These are phyloP conservation scores for Saccostrea cuccullata DNA, from an alignment of 1,140 invertebrate genomes.

Conservation along the genomic window DNA sequence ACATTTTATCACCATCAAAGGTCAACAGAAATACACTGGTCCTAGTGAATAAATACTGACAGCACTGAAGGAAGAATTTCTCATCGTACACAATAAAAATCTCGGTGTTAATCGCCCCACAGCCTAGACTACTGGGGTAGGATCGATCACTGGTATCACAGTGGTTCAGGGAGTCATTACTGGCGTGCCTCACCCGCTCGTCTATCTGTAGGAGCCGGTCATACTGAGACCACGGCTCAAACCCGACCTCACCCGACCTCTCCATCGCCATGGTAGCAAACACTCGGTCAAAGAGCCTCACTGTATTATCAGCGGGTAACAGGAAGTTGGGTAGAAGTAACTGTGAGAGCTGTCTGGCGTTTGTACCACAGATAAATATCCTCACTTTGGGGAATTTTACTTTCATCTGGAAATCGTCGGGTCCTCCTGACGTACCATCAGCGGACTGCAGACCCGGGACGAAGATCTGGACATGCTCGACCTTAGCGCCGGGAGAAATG, in stretches of 20 bases:
- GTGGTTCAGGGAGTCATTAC: conserved; percentile 51
- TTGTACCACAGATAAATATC: conserved; percentile 56
- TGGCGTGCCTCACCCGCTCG: conserved; percentile 46
- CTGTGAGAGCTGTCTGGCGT: conserved; percentile 49
- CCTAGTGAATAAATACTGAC: conserved; percentile 56
- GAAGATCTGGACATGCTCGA: conserved; percentile 39
- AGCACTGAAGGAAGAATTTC: conserved; percentile 56
- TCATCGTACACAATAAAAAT: conserved; percentile 56
- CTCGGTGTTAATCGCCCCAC: conserved; percentile 52
- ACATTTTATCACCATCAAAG: conserved; percentile 58
- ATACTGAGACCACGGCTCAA: conserved; percentile 51
- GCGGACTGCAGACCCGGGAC: neutral
- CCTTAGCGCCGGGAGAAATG: neutral
- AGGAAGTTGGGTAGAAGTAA: conserved; percentile 43
- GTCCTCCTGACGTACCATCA: neutral
- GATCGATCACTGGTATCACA: conserved; percentile 28
- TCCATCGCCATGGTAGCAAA: conserved; percentile 56
- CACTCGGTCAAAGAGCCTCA: conserved; percentile 43
- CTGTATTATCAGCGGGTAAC: conserved; percentile 8
- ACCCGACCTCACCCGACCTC: conserved; percentile 44
- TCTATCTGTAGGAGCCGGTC: conserved; percentile 49
- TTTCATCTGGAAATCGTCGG: conserved; percentile 35
- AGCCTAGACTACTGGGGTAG: conserved; percentile 28
- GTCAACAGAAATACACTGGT: conserved; percentile 58
- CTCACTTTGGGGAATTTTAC: conserved; percentile 55